These are phyloP conservation scores for Mungos mungo DNA, from an alignment of 2,113 vertebrate species.

Conservation along the genomic window DNA sequence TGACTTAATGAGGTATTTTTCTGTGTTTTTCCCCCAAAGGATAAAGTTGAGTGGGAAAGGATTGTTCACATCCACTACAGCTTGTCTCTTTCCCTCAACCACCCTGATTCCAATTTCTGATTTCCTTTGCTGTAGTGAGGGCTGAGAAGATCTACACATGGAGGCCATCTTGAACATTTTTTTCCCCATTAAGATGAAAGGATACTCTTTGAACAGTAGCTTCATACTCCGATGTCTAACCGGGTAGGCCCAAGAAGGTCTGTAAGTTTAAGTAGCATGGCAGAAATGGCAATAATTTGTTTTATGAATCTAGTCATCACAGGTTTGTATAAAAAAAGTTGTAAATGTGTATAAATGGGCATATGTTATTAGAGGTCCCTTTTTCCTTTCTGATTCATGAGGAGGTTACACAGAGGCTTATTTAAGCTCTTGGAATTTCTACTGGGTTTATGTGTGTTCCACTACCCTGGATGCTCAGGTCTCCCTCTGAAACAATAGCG, in stretches of 20 bases:
- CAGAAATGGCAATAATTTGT: slow-evolving; percentile 15
- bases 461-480: background rate
- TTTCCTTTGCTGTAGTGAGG: background rate
- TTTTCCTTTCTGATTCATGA: background rate
- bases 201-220: background rate
- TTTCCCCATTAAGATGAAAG: background rate
- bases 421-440: background rate
- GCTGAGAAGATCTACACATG: background rate
- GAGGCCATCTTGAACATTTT: background rate
- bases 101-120: background rate
- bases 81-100: background rate
- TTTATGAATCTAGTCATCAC: background rate
- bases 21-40: slow-evolving; percentile 50
- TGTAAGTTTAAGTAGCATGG: background rate
- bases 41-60: slow-evolving; percentile 28
- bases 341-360: background rate
- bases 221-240: background rate
- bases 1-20: slow-evolving; percentile 57
- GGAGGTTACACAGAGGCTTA: background rate
- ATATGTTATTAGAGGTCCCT: background rate
- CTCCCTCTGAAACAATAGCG: background rate
- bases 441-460: background rate
- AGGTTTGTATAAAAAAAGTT: background rate
- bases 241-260: background rate
- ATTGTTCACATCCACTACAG: background rate